Evolutionary conservation across 2,888 invertebrate species (phyloP).

Genomic region (Dolomedes plantarius): DNA sequence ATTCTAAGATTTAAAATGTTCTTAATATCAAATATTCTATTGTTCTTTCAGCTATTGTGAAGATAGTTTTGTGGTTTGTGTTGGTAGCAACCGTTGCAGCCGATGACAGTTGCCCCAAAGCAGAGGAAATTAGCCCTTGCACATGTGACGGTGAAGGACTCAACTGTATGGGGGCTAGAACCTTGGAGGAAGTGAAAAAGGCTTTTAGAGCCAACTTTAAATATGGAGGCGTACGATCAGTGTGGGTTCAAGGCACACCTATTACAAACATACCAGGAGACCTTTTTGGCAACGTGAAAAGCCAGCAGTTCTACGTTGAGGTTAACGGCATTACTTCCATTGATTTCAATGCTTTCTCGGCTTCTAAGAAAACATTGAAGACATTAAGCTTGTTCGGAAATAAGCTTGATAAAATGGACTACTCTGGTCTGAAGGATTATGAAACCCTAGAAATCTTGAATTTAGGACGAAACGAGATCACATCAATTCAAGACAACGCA

Average conservation of each 20-base stretch:
- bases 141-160: constrained; percentile 71
- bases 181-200: constrained; percentile 30
- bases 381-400: constrained; percentile 64
- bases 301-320: constrained; percentile 58
- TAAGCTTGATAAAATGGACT: constrained; percentile 37
- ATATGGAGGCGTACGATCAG: constrained; percentile 48
- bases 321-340: constrained; percentile 45
- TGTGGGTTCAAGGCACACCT: constrained; percentile 69
- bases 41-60: constrained; percentile 19
- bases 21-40: no score
- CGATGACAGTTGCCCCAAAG: constrained; percentile 56
- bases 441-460: constrained; percentile 29
- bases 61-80: background rate
- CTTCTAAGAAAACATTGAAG: constrained; percentile 15
- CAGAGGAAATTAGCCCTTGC: constrained; percentile 46
- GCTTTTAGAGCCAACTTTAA: constrained; percentile 58
- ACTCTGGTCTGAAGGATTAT: background rate
- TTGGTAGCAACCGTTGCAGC: constrained; percentile 13
- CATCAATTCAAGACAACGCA: constrained; percentile 43
- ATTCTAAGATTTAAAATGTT: no score
- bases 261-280: constrained; percentile 42
- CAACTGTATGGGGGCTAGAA: constrained; percentile 59
- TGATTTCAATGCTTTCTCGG: constrained; percentile 42
- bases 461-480: constrained; percentile 46
- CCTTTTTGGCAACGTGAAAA: constrained; percentile 45